These are phyloP conservation scores for Chaetorhynchus papuensis DNA, from an alignment of 2,113 vertebrate species.

Conservation along the genomic window DNA sequence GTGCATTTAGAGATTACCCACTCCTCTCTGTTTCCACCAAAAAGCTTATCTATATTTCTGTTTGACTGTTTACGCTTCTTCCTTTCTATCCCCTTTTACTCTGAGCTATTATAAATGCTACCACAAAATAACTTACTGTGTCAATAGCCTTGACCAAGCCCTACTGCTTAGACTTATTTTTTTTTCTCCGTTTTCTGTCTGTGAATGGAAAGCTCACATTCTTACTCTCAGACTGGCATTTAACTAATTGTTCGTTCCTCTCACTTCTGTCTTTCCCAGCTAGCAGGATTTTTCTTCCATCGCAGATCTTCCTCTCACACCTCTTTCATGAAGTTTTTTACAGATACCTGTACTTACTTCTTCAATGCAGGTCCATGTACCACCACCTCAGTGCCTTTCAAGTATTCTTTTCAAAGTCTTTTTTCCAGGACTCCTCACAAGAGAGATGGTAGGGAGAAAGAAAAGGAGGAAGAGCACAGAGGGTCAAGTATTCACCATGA, in stretches of 20 bases:
- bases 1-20: not conserved
- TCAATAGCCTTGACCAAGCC: not conserved
- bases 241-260: not conserved
- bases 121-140: not conserved
- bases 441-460: not conserved
- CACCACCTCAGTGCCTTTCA: not conserved
- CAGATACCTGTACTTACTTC: not conserved
- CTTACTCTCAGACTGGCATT: not conserved
- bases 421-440: not conserved
- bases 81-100: not conserved
- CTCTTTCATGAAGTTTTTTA: not conserved
- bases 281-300: not conserved
- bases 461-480: not conserved
- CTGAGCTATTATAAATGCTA: not conserved
- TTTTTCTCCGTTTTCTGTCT: not conserved
- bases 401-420: not conserved
- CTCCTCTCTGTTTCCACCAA: not conserved
- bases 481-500: not conserved
- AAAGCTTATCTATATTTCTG: not conserved
- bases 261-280: not conserved
- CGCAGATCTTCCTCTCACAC: not conserved
- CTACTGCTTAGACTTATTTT: not conserved
- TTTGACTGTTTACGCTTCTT: not conserved
- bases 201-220: not conserved
- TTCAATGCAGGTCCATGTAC: fast-evolving